phyloP scores from a whole-genome alignment of 2,113 vertebrate genomes.

The Montifringilla adamsi region DNA sequence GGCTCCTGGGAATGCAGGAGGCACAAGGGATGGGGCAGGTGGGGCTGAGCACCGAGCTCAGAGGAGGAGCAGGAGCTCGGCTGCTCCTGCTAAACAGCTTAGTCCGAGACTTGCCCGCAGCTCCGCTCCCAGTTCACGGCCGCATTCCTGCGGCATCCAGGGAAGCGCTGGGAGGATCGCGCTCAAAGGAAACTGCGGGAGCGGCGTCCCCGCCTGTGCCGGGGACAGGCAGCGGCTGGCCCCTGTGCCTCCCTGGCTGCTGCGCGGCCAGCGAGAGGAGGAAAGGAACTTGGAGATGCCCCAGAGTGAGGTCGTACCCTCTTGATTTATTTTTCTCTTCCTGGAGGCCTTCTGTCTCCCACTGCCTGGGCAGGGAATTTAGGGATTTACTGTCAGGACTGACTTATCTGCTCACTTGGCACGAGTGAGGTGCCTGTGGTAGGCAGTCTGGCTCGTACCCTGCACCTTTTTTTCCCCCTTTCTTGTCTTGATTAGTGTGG shows the following conservation, averaged over 20 bases:
- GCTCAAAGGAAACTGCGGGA: neutral
- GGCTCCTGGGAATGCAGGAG: neutral
- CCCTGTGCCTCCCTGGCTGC: neutral
- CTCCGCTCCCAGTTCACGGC: neutral
- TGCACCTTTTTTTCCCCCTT: neutral
- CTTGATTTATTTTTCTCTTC: conserved; percentile 17
- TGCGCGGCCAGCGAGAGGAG: neutral
- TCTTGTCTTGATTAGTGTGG: neutral
- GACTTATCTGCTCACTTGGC: conserved; percentile 53
- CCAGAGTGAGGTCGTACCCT: neutral
- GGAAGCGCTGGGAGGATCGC: neutral
- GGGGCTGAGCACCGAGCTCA: neutral
- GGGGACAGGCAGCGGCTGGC: neutral
- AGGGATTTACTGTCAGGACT: conserved; percentile 35
- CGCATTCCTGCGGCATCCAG: conserved; percentile 23
- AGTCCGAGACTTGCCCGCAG: neutral
- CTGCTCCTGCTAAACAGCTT: conserved; percentile 16
- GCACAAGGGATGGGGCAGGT: neutral
- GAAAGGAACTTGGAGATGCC: neutral
- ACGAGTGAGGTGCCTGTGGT: neutral
- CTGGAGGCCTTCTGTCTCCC: conserved; percentile 27
- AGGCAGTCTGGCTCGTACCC: conserved; percentile 16
- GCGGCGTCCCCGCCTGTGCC: neutral
- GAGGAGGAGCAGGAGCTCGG: neutral
- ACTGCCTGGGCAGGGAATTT: neutral